Conservation (phyloP, 1,140 invertebrate genomes). For the Drosophila subpulchrella region DNA sequence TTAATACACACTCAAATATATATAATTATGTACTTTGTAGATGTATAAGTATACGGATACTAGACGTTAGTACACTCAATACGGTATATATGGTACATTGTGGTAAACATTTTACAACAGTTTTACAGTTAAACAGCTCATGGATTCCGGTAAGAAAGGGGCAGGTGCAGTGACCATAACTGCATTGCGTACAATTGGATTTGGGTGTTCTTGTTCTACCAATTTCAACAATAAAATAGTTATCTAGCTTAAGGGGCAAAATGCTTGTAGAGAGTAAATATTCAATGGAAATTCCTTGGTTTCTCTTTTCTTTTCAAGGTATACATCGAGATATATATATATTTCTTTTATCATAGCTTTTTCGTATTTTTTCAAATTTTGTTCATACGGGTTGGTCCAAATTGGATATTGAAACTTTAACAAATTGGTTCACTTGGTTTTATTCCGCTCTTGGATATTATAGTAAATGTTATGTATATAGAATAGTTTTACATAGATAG, state of each 20-base stretch:
- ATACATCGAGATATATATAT: slow-evolving; percentile 44
- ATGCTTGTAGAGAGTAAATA: slow-evolving; percentile 56
- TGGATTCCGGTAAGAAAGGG: slow-evolving; percentile 31
- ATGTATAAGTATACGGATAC: slow-evolving; percentile 52
- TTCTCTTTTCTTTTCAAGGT: slow-evolving; percentile 21
- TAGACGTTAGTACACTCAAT: slow-evolving; percentile 63
- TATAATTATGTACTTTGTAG: slow-evolving; percentile 51
- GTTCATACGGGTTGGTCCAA: slow-evolving; percentile 64
- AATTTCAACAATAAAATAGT: slow-evolving; percentile 69
- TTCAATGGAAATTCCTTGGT: slow-evolving; percentile 54
- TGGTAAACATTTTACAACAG: slow-evolving; percentile 73
- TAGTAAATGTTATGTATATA: slow-evolving; percentile 15
- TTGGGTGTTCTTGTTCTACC: slow-evolving; percentile 41
- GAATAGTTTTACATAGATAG: slow-evolving; percentile 24
- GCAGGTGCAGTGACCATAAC: slow-evolving; percentile 28
- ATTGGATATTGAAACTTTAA: slow-evolving; percentile 77
- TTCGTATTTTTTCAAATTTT: slow-evolving; percentile 46
- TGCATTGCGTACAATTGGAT: slow-evolving; percentile 26
- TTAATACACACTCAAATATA: slow-evolving; percentile 63
- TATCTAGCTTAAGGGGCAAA: slow-evolving; percentile 50
- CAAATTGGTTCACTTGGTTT: slow-evolving; percentile 64
- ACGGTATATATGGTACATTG: slow-evolving; percentile 54
- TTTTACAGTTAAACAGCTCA: slow-evolving; percentile 67
- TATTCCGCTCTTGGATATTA: slow-evolving; percentile 29
- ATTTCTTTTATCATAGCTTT: slow-evolving; percentile 18